A percentile compares a stretch with the other conserved stretches of the same genome.
Evolutionary conservation across 2,888 invertebrate genomes (phyloP).

Genomic region (Pyrrhosoma nymphula): DNA sequence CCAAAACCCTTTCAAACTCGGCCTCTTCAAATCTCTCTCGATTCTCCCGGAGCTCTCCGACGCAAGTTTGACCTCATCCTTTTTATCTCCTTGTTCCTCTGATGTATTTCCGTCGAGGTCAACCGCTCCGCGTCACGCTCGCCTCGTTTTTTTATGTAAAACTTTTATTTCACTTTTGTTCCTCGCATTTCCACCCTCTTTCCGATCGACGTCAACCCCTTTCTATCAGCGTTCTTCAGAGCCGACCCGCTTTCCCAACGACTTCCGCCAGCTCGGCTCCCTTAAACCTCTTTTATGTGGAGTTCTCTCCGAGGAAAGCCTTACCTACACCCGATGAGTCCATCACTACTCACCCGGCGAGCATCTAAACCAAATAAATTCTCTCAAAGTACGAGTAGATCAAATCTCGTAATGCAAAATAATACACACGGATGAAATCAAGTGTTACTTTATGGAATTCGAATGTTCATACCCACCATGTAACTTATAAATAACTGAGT

Average conservation of each 20-base stretch:
- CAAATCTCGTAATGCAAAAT: no score
- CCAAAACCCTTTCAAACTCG: slow-evolving; percentile 4
- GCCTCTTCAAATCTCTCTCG: neutral
- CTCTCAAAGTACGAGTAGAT: no score
- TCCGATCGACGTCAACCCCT: neutral
- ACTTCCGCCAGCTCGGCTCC: neutral
- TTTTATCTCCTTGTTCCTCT: neutral
- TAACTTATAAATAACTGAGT: no score
- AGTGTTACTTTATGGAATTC: no score
- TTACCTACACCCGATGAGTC: no score
- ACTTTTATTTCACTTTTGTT: neutral
- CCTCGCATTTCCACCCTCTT: neutral
- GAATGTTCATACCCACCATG: no score
- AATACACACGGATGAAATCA: no score
- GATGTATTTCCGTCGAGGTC: neutral
- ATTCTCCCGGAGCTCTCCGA: neutral
- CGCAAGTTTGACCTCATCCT: slow-evolving; percentile 10
- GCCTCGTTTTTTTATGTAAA: neutral
- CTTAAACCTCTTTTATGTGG: neutral
- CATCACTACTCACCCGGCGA: no score
- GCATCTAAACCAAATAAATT: no score
- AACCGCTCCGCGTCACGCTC: slow-evolving; percentile 10
- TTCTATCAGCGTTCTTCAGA: neutral
- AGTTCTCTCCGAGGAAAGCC: neutral
- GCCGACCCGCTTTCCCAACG: neutral